Percentiles rank a stretch among this genome's conserved stretches.
These are phyloP conservation scores for Carterocephalus palaemon DNA, from an alignment of 2,888 invertebrate genomes.

Conservation along the genomic window DNA sequence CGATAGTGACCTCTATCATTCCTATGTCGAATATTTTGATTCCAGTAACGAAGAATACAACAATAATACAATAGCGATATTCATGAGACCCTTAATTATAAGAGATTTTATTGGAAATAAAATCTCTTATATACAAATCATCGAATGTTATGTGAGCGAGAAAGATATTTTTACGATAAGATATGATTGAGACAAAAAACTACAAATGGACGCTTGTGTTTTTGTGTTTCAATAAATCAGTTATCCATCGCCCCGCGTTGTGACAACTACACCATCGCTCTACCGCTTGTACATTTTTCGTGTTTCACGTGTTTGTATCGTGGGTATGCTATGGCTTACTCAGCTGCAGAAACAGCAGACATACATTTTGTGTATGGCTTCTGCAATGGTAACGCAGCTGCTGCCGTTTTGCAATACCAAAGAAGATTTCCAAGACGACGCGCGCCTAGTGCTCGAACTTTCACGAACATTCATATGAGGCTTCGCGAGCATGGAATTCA, in stretches of 20 bases:
- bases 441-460: slow-evolving; percentile 7
- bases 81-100: no score
- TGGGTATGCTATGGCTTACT: slow-evolving; percentile 9
- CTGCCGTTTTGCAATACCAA: slow-evolving; percentile 7
- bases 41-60: no score
- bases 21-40: no score
- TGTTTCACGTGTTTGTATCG: no score
- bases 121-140: neutral
- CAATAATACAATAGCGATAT: no score
- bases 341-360: slow-evolving; percentile 22
- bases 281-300: slow-evolving; percentile 7
- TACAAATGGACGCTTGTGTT: slow-evolving; percentile 6
- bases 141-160: no score
- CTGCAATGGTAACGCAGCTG: slow-evolving; percentile 29
- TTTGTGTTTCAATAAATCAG: slow-evolving; percentile 3
- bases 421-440: slow-evolving; percentile 6
- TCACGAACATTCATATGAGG: slow-evolving; percentile 4
- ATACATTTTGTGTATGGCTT: slow-evolving; percentile 31
- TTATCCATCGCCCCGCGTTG: slow-evolving; percentile 10
- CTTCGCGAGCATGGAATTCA: slow-evolving; percentile 15
- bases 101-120: no score
- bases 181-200: neutral
- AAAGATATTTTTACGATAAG: no score
- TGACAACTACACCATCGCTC: slow-evolving; percentile 12
- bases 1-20: no score